A percentile compares a stretch with the other conserved stretches of the same genome.
phyloP scores from a whole-genome alignment of 2,888 invertebrate species.

The Onthophagus sagittarius region DNA sequence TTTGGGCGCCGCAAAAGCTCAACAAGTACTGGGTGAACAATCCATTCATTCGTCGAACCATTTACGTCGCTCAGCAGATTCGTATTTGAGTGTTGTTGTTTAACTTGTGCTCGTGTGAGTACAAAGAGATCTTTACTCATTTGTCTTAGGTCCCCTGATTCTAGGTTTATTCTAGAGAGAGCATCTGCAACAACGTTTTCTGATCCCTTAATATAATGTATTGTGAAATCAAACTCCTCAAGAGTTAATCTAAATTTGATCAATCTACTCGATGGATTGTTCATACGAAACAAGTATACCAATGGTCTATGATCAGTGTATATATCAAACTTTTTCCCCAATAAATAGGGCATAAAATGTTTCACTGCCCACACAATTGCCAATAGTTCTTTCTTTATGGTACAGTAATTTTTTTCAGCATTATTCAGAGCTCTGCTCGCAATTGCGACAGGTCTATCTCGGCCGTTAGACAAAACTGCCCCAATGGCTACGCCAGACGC shows the following conservation, averaged over 20 bases:
- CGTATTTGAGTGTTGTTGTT: constrained; percentile 6
- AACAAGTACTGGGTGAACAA: constrained; percentile 23
- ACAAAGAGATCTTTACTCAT: constrained; percentile 17
- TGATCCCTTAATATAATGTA: constrained; percentile 30
- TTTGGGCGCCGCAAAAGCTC: constrained; percentile 22
- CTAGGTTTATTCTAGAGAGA: constrained; percentile 19
- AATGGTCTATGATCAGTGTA: constrained; percentile 29
- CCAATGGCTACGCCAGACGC: too few relatives aligned
- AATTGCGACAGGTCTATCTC: constrained; percentile 17
- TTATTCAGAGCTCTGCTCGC: constrained; percentile 19
- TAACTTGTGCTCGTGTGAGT: constrained; percentile 19
- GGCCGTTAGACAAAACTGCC: too few relatives aligned
- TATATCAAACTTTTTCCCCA: constrained; percentile 28
- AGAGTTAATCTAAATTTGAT: constrained; percentile 29
- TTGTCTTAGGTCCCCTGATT: constrained; percentile 21
- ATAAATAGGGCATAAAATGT: constrained; percentile 25
- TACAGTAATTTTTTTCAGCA: constrained; percentile 19
- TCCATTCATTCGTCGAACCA: constrained; percentile 8
- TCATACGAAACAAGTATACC: constrained; percentile 28
- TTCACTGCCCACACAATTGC: constrained; percentile 28
- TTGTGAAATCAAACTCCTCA: constrained; percentile 28
- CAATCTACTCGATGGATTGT: constrained; percentile 29
- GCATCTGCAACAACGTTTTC: constrained; percentile 25
- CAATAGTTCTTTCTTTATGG: constrained; percentile 31
- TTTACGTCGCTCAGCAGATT: background rate